Evolutionary conservation across 2,888 invertebrate genomes (phyloP), one percentile per base, ranked within the genome.

Genomic region (Luperina testacea): DNA sequence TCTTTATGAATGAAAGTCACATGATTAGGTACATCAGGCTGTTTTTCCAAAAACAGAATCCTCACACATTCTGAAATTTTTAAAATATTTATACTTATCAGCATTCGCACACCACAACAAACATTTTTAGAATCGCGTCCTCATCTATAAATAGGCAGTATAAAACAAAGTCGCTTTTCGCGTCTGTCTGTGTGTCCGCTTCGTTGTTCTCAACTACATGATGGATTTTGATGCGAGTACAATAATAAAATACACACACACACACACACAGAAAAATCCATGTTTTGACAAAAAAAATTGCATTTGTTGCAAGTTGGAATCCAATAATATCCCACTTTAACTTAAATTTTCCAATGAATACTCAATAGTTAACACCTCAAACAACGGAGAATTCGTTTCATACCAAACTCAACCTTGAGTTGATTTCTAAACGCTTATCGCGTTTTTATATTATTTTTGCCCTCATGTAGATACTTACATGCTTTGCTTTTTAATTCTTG

Each of bases 361-460:
- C 2, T 51, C 7, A 48, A 48, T n/a, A 45, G 15, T 24, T 27
- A 48, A 65, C 27, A 42, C n/a, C 78, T 53, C 42, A 53, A 63
- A 70, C 61, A 48, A 57, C 38, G 48, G 38, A 42, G 17, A 48
- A 32, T 38, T 71, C 71, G 27, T 27, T 77, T 83, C 53, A 53
- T 61, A 78, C n/a, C 45, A 42, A 78, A 61, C 17, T 53, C 32
- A 69, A 75, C 77, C 87, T 85, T 87, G 86, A 76, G 74, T 76
- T 72, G 51, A 76, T 80, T 80, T 77, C 65, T 74, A 65, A 81
- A 75, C 68, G 48, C 73, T 74, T 75, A 59, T 57, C 63, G 45
- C 48, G 63, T 63, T 75, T 72, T 38, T 53, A 32, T 38, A 27
- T 32, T 61, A 45, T 53, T 27, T 83, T 77, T 83, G 57, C 57